Conservation (phyloP, 2,113 vertebrate species). For the Stictonetta naevosa region DNA sequence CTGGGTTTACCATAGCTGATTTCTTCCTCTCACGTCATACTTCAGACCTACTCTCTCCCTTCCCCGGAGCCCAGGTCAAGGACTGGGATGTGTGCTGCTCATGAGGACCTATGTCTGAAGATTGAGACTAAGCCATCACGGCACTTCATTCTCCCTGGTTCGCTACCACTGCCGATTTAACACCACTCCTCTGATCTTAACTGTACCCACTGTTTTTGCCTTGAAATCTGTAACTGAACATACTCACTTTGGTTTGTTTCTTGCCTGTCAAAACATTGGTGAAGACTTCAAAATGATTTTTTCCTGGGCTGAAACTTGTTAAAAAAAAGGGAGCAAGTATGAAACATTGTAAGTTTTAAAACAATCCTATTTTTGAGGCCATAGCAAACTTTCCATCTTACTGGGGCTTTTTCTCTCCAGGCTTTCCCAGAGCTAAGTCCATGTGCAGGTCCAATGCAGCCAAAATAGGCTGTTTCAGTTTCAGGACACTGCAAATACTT, state of each 20-base stretch:
- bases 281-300: not conserved
- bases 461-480: not conserved
- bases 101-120: not conserved
- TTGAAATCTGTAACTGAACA: not conserved
- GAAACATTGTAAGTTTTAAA: not conserved
- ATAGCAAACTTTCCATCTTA: not conserved
- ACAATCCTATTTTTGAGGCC: not conserved
- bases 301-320: not conserved
- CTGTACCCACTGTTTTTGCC: rapidly evolving
- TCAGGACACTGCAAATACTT: not conserved
- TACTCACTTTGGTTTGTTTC: not conserved
- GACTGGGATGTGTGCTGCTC: not conserved
- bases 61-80: not conserved
- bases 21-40: not conserved
- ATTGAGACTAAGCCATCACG: not conserved
- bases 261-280: not conserved
- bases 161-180: not conserved
- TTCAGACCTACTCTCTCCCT: not conserved
- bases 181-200: not conserved
- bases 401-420: not conserved
- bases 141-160: not conserved
- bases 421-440: not conserved
- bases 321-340: not conserved
- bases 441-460: not conserved
- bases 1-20: not conserved